Base-by-base conservation (phyloP, 1,140 invertebrate species). In the Papilio dardanus region DNA sequence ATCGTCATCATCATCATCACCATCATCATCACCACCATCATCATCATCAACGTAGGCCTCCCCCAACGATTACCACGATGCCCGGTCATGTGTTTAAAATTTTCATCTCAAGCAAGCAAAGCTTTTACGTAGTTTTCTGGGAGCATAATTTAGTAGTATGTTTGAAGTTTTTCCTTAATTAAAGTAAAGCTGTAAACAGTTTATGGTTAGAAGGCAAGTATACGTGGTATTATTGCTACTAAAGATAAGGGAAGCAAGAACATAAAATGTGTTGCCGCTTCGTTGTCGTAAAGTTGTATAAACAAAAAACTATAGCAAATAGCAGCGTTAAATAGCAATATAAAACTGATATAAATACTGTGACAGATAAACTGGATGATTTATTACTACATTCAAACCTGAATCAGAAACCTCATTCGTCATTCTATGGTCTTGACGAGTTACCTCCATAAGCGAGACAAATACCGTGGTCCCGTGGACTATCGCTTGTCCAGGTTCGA, bases 241-340 rank as follows among this genome's bases (percentile, higher is more conserved):
- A 62, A 62, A 62, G 54, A 62, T 62, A 62, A 62, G 54, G 24
- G 54, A 62, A 62, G 54, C 24, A 62, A 62, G 54, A 62, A 62
- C 54, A 62, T 62, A 62, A 62, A 62, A 62, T 62, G 54, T 62
- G 54, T 28, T 62, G 46, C 5, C 46, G 12, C 54, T 24, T 8
- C 21, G 54, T 3, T 6, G 54, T 62, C 54, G 54, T 62, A 62
- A 62, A 54, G 7, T 58, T 58, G 54, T 58, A 58, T 24, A 58
- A 28, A 58, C 54, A 58, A 58, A 58, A 58, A 58, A 58, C 54
- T 28, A 30, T 24, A 54, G 54, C 24, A 28, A 14, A 58, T 28
- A 58, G 21, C 2, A 28, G 54, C 8, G 54, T 58, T 58, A 58
- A 28, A 58, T 24, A 58, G 24, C 24, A 14, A 3, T 50, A 21